Conservation (phyloP, 2,113 vertebrate genomes). For the Galemys pyrenaicus region DNA sequence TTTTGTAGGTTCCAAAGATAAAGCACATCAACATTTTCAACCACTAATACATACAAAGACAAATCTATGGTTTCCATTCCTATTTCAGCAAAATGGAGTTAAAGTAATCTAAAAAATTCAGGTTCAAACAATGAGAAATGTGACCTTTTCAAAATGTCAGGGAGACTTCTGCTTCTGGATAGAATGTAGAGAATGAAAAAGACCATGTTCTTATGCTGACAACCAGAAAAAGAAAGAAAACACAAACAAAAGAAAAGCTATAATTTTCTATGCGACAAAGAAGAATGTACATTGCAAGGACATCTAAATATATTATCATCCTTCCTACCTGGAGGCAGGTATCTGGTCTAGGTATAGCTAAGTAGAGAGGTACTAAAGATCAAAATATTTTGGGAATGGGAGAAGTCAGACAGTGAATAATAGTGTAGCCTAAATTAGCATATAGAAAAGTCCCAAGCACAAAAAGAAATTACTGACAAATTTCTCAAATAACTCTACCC, state of each 20-base stretch:
- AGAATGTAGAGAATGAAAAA: neutral
- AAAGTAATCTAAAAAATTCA: constrained; percentile 6
- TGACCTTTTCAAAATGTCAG: neutral
- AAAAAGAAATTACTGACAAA: neutral
- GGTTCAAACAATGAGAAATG: neutral
- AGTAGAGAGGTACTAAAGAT: neutral
- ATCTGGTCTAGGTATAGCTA: neutral
- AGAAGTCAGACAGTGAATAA: neutral
- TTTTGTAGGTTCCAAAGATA: neutral
- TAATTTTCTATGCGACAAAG: neutral
- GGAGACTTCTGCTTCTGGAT: neutral
- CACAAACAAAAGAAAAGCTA: neutral
- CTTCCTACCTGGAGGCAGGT: neutral
- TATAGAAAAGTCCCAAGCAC: neutral
- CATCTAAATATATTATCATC: neutral
- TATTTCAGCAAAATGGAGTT: neutral
- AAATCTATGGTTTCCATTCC: neutral
- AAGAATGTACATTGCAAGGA: neutral
- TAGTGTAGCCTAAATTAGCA: neutral
- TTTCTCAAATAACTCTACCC: neutral
- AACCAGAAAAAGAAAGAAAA: neutral
- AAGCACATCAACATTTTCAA: neutral
- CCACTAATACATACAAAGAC: neutral
- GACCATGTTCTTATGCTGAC: neutral
- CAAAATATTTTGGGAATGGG: neutral